Percentiles rank a stretch among this genome's conserved stretches.
Evolutionary conservation across 1,140 invertebrate genomes (phyloP).

Genomic region (Orius insidiosus): DNA sequence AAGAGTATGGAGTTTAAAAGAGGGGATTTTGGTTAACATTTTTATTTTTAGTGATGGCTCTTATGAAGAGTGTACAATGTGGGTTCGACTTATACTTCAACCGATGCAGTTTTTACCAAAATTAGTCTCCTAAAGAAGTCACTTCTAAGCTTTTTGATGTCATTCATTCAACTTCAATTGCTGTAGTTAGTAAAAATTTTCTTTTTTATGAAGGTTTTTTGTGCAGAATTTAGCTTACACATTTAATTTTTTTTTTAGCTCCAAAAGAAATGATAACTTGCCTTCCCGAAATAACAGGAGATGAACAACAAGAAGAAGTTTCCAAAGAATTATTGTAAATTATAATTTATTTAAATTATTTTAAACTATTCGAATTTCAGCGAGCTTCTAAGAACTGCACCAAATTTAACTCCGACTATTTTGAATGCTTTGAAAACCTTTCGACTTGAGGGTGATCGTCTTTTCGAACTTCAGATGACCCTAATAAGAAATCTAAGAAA

Average conservation of each 20-base stretch:
- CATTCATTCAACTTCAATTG: slow-evolving; percentile 4
- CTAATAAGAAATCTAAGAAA: slow-evolving; percentile 5
- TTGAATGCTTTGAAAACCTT: slow-evolving; percentile 6
- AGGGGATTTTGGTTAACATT: not conserved
- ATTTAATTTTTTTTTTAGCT: slow-evolving; percentile 7
- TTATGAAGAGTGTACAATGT: slow-evolving; percentile 1
- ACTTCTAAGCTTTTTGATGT: slow-evolving; percentile 6
- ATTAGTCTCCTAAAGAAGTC: not conserved
- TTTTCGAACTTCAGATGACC: not conserved
- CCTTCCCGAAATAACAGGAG: slow-evolving; percentile 9
- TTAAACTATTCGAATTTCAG: not conserved
- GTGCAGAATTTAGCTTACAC: too few species aligned
- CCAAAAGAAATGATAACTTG: slow-evolving; percentile 9
- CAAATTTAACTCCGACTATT: not conserved
- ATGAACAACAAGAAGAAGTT: slow-evolving; percentile 7
- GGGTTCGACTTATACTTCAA: slow-evolving; percentile 7
- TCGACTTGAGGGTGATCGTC: slow-evolving; percentile 1
- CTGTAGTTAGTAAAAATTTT: not conserved
- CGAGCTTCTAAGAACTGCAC: slow-evolving; percentile 1
- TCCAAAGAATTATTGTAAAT: slow-evolving; percentile 11
- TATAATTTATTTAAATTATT: not conserved
- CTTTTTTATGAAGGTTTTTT: too few species aligned
- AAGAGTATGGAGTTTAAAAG: too few species aligned
- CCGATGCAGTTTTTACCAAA: slow-evolving; percentile 5
- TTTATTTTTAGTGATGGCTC: not conserved